phyloP scores from a whole-genome alignment of 2,113 vertebrate genomes.

The Tylochromis polylepis region DNA sequence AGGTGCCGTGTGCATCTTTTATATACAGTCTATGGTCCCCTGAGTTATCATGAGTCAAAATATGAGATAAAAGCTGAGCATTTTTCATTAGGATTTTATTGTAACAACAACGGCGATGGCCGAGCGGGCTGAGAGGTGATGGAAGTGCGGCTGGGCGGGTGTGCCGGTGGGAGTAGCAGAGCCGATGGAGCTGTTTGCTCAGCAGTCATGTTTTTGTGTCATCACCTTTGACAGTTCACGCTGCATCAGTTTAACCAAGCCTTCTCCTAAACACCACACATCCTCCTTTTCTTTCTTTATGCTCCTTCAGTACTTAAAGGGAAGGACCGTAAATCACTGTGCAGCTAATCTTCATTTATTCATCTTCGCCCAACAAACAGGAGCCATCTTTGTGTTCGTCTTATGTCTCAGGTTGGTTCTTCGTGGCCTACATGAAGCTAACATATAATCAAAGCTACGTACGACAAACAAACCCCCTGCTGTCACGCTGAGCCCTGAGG shows the following conservation, averaged over 20 bases:
- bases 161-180: neutral
- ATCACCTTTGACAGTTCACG: neutral
- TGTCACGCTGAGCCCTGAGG: neutral
- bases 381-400: neutral
- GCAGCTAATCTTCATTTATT: neutral
- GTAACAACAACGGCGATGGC: rapidly evolving
- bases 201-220: neutral
- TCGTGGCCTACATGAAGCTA: neutral
- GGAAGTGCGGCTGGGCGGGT: rapidly evolving
- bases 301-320: too few relatives aligned
- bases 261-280: too few relatives aligned
- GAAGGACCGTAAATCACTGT: too few relatives aligned
- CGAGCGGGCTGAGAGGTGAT: neutral
- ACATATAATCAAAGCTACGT: neutral
- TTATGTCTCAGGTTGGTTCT: neutral
- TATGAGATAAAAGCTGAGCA: too few relatives aligned
- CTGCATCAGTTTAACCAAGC: neutral
- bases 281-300: too few relatives aligned
- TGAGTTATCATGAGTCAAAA: too few relatives aligned
- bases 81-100: neutral
- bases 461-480: neutral
- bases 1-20: neutral
- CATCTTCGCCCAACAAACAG: neutral
- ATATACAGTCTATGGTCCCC: neutral
- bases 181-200: rapidly evolving